phyloP scores from a whole-genome alignment of 2,888 invertebrate genomes.

The Dynastes tityus region DNA sequence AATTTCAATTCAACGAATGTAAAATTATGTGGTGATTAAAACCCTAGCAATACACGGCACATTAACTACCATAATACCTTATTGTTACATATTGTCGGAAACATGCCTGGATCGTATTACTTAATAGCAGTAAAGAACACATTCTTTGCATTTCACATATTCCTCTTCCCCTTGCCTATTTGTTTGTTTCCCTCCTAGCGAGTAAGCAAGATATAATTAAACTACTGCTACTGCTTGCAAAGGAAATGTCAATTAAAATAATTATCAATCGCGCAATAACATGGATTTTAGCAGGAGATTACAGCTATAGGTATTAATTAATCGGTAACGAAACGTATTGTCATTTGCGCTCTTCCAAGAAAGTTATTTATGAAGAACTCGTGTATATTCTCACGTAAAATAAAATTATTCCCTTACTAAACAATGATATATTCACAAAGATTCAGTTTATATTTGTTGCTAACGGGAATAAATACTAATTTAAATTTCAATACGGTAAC shows the following conservation, averaged over 20 bases:
- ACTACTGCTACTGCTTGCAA: constrained; percentile 13
- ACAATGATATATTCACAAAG: no score
- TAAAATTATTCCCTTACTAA: no score
- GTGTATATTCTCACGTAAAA: no score
- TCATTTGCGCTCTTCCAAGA: not conserved
- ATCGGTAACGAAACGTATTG: not conserved
- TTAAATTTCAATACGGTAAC: no score
- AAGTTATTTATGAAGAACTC: no score
- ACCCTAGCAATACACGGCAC: constrained; percentile 8
- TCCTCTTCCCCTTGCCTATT: not conserved
- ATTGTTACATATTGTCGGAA: constrained; percentile 31
- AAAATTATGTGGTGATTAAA: constrained; percentile 22
- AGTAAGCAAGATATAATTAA: constrained; percentile 31
- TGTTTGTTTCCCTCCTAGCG: not conserved
- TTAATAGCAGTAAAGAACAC: constrained; percentile 23
- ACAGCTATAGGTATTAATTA: constrained; percentile 6
- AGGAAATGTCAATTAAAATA: constrained; percentile 40
- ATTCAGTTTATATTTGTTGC: no score
- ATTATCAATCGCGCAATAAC: constrained; percentile 23
- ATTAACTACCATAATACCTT: constrained; percentile 31
- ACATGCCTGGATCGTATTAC: constrained; percentile 11
- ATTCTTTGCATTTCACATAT: constrained; percentile 17
- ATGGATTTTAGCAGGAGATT: constrained; percentile 18
- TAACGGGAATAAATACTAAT: no score
- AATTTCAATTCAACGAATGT: constrained; percentile 12